Evolutionary conservation across 2,888 invertebrate species (phyloP), one percentile per base, ranked within the genome.

Genomic region (Stratiomys singularior): DNA sequence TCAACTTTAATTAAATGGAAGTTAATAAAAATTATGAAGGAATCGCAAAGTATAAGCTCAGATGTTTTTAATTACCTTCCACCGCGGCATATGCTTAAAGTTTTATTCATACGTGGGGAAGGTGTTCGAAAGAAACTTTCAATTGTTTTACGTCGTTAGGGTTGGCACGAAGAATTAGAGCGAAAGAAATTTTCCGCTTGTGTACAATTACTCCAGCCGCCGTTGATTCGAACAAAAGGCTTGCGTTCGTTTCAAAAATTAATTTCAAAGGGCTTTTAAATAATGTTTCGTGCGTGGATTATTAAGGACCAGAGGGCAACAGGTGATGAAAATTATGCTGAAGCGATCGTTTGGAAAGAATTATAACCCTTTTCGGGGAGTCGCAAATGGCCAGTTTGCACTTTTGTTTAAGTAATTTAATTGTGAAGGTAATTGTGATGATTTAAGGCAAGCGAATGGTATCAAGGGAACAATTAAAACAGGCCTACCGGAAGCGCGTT

Each of bases 1-100:
- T 9, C 15, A 52, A 60, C 58, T 74, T 58, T 74, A 37, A 74
- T 74, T 58, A 74, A 60, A 74, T 74, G 30, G 74, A 74, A 74
- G 58, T 44, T 74, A 74, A 74, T 74, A 74, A 74, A 74, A 74
- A 74, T 58, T 74, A 74, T 58, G 13, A 58, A 18, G 28, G 23
- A 58, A 74, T 28, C n/a, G 74, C 74, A 18, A 18, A 30, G 58
- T 58, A 37, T n/a, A 30, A 15, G 44, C 58, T 60, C 74, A 74
- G 74, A 60, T 74, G 74, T 23, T 74, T 74, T 74, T 74, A 74
- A 74, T 74, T 74, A 60, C 60, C 44, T 44, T 37, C 60, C 27
- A 11, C 23, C 30, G 58, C 5, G 28, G 27, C 56, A 72, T 72
- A 72, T 28, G 56, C 71, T 27, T 11, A 72, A 52, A 52, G 69